Base-by-base conservation (phyloP, 1,140 invertebrate genomes). In the Musca vetustissima region DNA sequence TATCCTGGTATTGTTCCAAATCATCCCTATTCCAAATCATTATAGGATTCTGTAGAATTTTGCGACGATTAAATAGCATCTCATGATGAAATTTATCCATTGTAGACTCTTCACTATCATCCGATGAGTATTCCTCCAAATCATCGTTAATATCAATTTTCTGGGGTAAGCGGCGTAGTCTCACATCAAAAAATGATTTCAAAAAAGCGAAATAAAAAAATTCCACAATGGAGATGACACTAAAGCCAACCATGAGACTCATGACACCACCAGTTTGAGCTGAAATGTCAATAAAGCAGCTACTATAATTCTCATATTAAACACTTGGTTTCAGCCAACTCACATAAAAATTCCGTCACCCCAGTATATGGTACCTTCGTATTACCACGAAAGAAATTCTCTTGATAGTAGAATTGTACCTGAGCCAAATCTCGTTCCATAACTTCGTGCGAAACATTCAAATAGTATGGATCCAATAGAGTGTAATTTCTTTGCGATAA, bases 241-340 rank as follows among this genome's bases (percentile, higher is more conserved):
- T 93, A 76, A 94, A 93, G 1, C 92, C 92, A 81, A 93, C 85
- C 78, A 91, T 93, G 1, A 93, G 83, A 22, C 91, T 91, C 15
- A 93, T 84, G 32, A 93, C 83, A n/a, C 92, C 92, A 55, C 92
- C 92, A n/a, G 89, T 90, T 75, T 90, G 90, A 2, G 91, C 92
- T 93, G n/a, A 9, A 15, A 52, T 2, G 57, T 0, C 36, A 17
- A 14, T 67, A 43, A 6, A 43, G n/a, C n/a, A n/a, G n/a, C 8
- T 28, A 28, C 8, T 8, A 28, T 4, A 28, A 32, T 25, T 36
- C 9, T 24, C 22, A 22, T n/a, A 43, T 19, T 6, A 32, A 2
- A 43, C 11, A 4, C 3, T 13, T 9, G 13, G 6, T 43, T 43
- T 43, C 11, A 8, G 67, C n/a, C n/a, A n/a, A n/a, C 69, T 59